A percentile compares a stretch with the other conserved stretches of the same genome.
These are phyloP conservation scores for Calyptomena viridis DNA, from an alignment of 2,113 vertebrate species.

Conservation along the genomic window DNA sequence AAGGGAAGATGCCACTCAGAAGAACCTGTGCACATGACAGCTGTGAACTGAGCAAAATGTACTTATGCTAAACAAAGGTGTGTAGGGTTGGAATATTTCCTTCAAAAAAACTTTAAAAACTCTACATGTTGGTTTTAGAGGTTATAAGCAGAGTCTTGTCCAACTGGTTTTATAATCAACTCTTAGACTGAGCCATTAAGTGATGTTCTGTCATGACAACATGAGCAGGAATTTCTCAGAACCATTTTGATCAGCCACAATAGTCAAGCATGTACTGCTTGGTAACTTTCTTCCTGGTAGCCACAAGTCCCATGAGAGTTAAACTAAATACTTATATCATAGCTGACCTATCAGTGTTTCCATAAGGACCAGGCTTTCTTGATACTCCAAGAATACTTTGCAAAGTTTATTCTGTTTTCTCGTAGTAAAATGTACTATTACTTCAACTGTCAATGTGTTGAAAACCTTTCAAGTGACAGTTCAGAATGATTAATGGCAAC, in stretches of 20 bases:
- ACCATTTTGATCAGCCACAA: accelerated
- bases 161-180: background rate
- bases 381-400: background rate
- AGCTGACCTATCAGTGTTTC: background rate
- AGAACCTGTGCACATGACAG: accelerated
- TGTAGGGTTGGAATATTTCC: background rate
- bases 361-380: accelerated
- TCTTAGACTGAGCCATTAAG: background rate
- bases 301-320: background rate
- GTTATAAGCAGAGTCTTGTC: background rate
- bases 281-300: background rate
- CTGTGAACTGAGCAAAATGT: background rate
- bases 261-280: background rate
- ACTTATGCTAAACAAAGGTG: background rate
- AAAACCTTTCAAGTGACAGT: background rate
- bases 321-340: accelerated
- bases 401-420: background rate
- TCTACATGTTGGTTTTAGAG: accelerated
- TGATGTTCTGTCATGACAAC: background rate
- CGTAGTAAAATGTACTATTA: background rate
- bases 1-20: background rate
- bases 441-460: background rate
- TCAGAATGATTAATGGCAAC: background rate
- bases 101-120: background rate
- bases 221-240: background rate